phyloP scores from a whole-genome alignment of 2,113 vertebrate genomes.

The Pteronura brasiliensis region DNA sequence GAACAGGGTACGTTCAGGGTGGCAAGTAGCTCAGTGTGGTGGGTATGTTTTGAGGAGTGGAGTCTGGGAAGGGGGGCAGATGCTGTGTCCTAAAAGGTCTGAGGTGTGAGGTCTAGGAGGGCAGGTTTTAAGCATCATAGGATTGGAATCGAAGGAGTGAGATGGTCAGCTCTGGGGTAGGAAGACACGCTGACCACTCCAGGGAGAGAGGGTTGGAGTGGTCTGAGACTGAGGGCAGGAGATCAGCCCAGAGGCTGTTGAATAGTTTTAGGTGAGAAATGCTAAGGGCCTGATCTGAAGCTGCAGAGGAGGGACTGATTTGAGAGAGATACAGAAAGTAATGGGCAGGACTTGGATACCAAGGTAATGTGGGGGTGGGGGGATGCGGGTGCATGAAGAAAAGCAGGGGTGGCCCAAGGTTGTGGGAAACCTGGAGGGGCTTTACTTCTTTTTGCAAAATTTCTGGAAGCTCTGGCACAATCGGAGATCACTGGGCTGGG shows the following conservation, averaged over 20 bases:
- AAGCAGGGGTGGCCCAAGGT: neutral
- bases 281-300: neutral
- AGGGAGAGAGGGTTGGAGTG: neutral
- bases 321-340: neutral
- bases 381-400: neutral
- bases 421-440: neutral
- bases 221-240: fast-evolving
- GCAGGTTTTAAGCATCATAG: too few relatives aligned
- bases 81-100: neutral
- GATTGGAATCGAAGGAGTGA: too few relatives aligned
- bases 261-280: neutral
- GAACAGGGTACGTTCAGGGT: neutral
- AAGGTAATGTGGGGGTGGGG: neutral
- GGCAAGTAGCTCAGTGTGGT: neutral
- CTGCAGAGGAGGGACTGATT: too few relatives aligned
- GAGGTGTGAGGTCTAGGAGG: neutral
- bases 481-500: neutral
- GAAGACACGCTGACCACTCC: fast-evolving
- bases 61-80: neutral
- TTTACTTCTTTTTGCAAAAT: too few relatives aligned
- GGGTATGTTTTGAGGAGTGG: neutral
- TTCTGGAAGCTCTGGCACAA: neutral
- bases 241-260: neutral
- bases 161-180: too few relatives aligned
- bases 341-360: neutral